Evolutionary conservation across 2,113 vertebrate species (phyloP).

Genomic region (Mus pahari): DNA sequence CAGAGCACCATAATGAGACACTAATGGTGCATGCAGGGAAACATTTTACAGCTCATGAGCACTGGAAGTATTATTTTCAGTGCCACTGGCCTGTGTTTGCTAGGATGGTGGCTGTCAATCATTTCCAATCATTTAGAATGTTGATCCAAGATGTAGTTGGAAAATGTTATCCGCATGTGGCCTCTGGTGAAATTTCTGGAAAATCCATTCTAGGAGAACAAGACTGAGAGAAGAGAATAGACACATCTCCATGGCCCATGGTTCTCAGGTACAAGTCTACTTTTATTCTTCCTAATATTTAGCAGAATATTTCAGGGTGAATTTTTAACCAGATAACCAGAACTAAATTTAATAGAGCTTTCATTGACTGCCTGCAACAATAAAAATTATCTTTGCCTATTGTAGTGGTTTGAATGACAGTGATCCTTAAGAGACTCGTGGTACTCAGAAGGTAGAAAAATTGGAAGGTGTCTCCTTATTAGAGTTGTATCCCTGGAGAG

Average conservation of each 20-base stretch:
- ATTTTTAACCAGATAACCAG: neutral
- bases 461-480: neutral
- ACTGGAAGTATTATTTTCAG: constrained; percentile 14
- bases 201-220: neutral
- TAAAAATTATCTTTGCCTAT: neutral
- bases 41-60: neutral
- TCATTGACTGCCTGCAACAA: neutral
- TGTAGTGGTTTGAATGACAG: neutral
- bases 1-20: neutral
- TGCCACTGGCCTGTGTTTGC: neutral
- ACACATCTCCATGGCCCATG: neutral
- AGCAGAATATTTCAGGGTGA: neutral
- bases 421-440: neutral
- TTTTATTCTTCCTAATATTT: neutral
- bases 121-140: constrained; percentile 29
- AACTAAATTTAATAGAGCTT: neutral
- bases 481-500: too few species aligned
- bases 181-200: constrained; percentile 50
- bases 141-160: neutral
- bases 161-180: neutral
- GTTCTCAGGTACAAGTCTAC: neutral
- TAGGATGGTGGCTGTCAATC: constrained; percentile 64
- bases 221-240: neutral
- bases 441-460: neutral
- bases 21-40: neutral